phyloP scores from a whole-genome alignment of 2,888 invertebrate species.

The Phorcus lineatus region DNA sequence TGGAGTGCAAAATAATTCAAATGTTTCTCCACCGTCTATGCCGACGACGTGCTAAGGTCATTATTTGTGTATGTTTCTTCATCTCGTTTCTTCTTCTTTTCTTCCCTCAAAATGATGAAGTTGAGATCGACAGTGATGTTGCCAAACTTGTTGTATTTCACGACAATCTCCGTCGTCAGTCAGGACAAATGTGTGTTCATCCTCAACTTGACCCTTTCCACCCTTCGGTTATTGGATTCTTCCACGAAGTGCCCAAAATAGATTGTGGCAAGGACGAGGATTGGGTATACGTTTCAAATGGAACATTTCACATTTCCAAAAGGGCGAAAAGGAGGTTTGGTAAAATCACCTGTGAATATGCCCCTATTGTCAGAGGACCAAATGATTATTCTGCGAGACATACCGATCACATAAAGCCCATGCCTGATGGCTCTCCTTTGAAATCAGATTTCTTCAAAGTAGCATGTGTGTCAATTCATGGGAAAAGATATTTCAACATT shows the following conservation, averaged over 20 bases:
- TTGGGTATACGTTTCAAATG: constrained; percentile 88
- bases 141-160: background rate
- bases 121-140: constrained; percentile 3
- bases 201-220: constrained; percentile 82
- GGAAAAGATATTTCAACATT: constrained; percentile 81
- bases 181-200: constrained; percentile 80
- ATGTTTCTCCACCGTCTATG: background rate
- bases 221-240: constrained; percentile 85
- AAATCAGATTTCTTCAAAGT: constrained; percentile 69
- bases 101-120: background rate
- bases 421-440: constrained; percentile 55
- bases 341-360: constrained; percentile 79
- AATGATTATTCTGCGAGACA: constrained; percentile 59
- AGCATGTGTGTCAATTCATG: constrained; percentile 61
- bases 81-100: background rate
- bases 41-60: background rate
- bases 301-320: constrained; percentile 78
- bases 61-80: background rate
- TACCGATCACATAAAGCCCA: constrained; percentile 51
- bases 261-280: constrained; percentile 81
- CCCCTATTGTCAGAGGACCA: constrained; percentile 67
- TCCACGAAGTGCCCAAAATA: constrained; percentile 81
- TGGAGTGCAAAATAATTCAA: background rate
- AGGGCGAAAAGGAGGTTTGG: constrained; percentile 76
- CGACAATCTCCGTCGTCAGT: constrained; percentile 22